These are phyloP conservation scores for Symphodus melops DNA, from an alignment of 2,113 vertebrate genomes.

Conservation along the genomic window DNA sequence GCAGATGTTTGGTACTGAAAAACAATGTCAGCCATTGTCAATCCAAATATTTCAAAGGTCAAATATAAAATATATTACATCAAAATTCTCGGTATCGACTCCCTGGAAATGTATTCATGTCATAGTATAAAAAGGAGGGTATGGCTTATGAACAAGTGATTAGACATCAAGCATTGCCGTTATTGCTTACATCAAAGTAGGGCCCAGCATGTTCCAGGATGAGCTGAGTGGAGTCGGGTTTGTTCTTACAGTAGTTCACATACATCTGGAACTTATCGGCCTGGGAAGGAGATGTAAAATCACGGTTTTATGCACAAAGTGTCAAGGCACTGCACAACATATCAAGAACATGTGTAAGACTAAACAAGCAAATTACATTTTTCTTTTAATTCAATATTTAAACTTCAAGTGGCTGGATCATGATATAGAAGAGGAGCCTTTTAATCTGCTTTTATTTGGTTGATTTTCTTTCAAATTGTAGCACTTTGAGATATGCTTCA, in stretches of 20 bases:
- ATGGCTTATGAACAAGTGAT: not conserved
- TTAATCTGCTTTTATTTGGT: too few relatives aligned
- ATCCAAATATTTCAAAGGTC: too few relatives aligned
- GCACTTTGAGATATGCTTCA: too few relatives aligned
- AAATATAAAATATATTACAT: too few relatives aligned
- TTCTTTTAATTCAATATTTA: too few relatives aligned
- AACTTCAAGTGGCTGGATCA: too few relatives aligned
- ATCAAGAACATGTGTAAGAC: not conserved
- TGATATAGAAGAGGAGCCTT: too few relatives aligned
- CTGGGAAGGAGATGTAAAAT: slow-evolving; percentile 72
- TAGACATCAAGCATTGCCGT: not conserved
- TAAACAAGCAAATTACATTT: not conserved
- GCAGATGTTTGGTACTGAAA: too few relatives aligned
- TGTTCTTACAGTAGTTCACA: slow-evolving; percentile 99
- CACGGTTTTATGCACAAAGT: slow-evolving; percentile 4
- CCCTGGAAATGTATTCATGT: not conserved
- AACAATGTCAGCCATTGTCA: too few relatives aligned
- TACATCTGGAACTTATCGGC: slow-evolving; percentile 99
- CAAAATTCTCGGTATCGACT: not conserved
- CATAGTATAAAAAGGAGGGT: not conserved
- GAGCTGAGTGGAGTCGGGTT: slow-evolving; percentile 98
- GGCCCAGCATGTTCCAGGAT: slow-evolving; percentile 96
- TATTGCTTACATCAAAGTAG: slow-evolving; percentile 93
- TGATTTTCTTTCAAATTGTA: too few relatives aligned
- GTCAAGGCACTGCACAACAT: not conserved